Evolutionary conservation across 2,888 invertebrate species (phyloP), one percentile per base, ranked within the genome.

Genomic region (Philopedon plagiatum): DNA sequence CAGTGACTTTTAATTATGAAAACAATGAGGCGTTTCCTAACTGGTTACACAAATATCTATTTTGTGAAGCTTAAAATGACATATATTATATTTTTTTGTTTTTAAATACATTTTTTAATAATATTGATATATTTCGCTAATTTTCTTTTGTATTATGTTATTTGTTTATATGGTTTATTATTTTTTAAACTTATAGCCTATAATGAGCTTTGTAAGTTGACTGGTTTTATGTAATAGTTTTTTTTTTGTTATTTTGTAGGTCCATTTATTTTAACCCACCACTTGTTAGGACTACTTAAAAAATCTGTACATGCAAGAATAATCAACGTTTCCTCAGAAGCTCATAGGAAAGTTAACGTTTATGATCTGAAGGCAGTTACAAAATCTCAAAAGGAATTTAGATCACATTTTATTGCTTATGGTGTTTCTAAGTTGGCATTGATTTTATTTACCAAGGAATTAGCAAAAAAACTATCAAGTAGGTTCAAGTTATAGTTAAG

Each of bases 271-370:
- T 79, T 89, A 61, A 88, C 88, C 13, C 85, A 87, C 73, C 82
- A 86, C 73, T 79, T 89, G 65, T 76, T 88, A 51, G 83, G 83
- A 19, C 79, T 83, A 13, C 76, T 89, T 66, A 83, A 84, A 69
- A 80, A 81, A 60, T 81, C 86, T 8, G 82, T 82, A 26, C 81
- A 84, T 44, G 82, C 85, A 39, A 81, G 88, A 44, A 86, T 89
- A 68, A 80, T 89, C 51, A 88, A 88, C 77, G 84, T 89, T 37
- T 80, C 84, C 11, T 87, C 86, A 8, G 84, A 86, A 76, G 85
- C 85, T 9, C 87, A 87, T 77, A 76, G 83, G 65, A 76, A 77
- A 26, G 84, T 81, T 1, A 83, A 83, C 73, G 78, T 80, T 21
- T 81, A 85, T 67, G 84, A 85, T 78, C 77, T 86, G 34, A 82